Evolutionary conservation across 2,797 vertebrate genomes (phyloP), one percentile per base, ranked within the genome.

Genomic region (Allobates femoralis): DNA sequence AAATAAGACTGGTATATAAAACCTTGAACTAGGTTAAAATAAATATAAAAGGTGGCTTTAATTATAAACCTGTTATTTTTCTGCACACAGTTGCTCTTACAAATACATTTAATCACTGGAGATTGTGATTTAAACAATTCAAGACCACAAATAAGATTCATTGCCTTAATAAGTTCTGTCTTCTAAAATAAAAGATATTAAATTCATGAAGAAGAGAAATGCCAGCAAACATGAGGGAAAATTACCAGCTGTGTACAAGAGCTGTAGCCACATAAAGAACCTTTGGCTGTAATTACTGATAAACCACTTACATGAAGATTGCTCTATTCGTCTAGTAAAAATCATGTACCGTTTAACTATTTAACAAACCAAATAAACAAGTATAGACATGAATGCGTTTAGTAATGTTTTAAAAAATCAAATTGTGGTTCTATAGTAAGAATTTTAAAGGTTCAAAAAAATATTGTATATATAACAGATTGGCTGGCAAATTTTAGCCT

Each of bases 201-300:
- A 82, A 77, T 86, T 69, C 64, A 79, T 41, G 30, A 69, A 55
- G 73, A 82, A 77, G 37, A 64, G 50, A 32, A 77, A 82, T 56
- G 85, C 85, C 85, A 86, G 69, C n/a, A 86, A 67, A 82, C 85
- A 86, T 58, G 32, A 82, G 80, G 55, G 79, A 75, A 82, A 76
- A 86, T 86, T 86, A 82, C 79, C 85, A 86, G 85, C 85, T 86
- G 85, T 74, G 81, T 51, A 67, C 79, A 82, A 67, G 81, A 62
- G 78, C 69, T 41, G 73, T 10, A 77, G 50, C 37, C 85, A 82
- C 77, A 83, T 69, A 81, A 81, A 67, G 51, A 86, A 86, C 79
- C 73, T 77, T 82, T 82, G 79, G 79, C 79, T 67, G 79, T 82
- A 76, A 86, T 86, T 86, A 86, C 46, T 81, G 55, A 76, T 81